A percentile compares a stretch with the other conserved stretches of the same genome.
phyloP scores from a whole-genome alignment of 2,888 invertebrate species.

The Papilio demoleus region DNA sequence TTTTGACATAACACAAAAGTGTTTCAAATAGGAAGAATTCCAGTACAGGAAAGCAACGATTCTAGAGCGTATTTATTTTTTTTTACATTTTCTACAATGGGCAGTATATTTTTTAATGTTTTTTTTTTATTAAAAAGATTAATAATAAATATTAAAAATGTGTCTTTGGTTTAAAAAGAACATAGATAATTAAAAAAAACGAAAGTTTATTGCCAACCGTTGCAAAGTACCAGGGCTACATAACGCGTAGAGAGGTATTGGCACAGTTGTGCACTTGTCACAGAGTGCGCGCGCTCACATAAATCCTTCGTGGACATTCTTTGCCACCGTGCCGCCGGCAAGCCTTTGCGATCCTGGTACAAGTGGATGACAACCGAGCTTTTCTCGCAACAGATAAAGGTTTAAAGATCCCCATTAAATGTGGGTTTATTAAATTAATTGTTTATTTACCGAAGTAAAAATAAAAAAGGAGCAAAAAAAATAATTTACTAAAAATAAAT shows the following conservation, averaged over 20 bases:
- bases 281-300: conserved; percentile 65
- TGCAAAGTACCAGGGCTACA: conserved; percentile 61
- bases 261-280: conserved; percentile 66
- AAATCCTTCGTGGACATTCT: conserved; percentile 73
- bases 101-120: no score
- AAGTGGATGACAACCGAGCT: conserved; percentile 39
- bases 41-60: neutral
- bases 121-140: no score
- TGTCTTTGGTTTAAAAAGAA: no score
- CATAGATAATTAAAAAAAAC: conserved; percentile 1
- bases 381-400: no score
- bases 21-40: neutral
- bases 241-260: conserved; percentile 63
- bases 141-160: no score
- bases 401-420: neutral
- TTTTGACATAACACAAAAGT: neutral
- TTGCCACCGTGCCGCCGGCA: conserved; percentile 62
- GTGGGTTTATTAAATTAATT: neutral
- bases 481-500: no score
- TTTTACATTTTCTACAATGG: no score
- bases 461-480: no score
- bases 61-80: neutral
- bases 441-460: no score
- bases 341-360: conserved; percentile 61
- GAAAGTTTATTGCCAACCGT: conserved; percentile 46